Conservation (phyloP, 1,140 invertebrate species). For the Atta colombica region DNA sequence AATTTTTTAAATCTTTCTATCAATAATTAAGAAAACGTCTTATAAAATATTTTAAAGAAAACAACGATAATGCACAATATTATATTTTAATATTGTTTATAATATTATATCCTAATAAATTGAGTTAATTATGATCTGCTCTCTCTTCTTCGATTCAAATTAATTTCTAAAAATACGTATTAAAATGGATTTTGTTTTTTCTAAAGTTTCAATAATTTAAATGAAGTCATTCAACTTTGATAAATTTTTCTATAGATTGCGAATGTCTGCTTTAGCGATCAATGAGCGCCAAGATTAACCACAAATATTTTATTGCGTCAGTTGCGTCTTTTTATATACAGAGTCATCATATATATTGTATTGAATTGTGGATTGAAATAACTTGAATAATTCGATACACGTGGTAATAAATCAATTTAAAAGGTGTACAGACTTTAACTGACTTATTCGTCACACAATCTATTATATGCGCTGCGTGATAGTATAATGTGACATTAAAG, state of each 20-base stretch:
- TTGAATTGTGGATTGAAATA: neutral
- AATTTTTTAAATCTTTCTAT: neutral
- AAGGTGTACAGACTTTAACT: neutral
- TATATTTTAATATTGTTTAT: neutral
- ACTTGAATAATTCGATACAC: conserved; percentile 11
- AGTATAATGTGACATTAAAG: conserved; percentile 26
- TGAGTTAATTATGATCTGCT: neutral
- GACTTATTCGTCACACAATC: neutral
- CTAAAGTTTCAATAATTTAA: conserved; percentile 13
- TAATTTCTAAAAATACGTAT: conserved; percentile 10
- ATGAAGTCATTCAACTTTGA: neutral
- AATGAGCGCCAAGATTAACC: neutral
- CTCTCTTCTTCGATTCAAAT: neutral
- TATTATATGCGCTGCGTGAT: conserved; percentile 3
- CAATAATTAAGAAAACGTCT: neutral
- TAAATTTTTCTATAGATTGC: conserved; percentile 15
- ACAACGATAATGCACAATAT: neutral
- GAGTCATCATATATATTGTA: neutral
- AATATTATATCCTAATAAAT: neutral
- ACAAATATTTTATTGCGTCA: conserved; percentile 32
- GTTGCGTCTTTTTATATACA: neutral
- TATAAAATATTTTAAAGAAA: conserved; percentile 4
- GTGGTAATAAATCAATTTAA: neutral
- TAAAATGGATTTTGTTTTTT: neutral
- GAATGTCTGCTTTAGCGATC: conserved; percentile 22